Evolutionary conservation across 2,113 vertebrate genomes (phyloP).

Genomic region (Hiodon tergisus): DNA sequence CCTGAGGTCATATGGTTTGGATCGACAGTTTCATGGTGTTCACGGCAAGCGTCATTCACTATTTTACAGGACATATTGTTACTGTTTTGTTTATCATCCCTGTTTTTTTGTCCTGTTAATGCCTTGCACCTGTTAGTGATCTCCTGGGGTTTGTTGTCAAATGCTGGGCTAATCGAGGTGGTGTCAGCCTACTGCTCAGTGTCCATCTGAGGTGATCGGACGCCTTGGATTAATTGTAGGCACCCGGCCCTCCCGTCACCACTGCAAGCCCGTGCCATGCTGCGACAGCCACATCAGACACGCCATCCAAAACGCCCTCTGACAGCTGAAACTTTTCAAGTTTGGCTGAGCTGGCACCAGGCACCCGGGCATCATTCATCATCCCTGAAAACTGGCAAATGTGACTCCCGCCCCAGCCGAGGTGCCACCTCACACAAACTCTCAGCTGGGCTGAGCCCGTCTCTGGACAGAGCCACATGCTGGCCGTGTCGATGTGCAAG

Average conservation of each 20-base stretch:
- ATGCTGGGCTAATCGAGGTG: constrained; percentile 41
- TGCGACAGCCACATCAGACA: constrained; percentile 46
- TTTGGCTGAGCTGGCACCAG: constrained; percentile 47
- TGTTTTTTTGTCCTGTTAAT: constrained; percentile 36
- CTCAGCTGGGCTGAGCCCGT: constrained; percentile 35
- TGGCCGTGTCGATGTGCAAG: background rate
- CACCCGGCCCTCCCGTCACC: constrained; percentile 35
- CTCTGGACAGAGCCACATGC: no score
- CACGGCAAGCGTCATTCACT: background rate
- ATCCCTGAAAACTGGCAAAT: constrained; percentile 59
- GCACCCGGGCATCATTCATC: constrained; percentile 67
- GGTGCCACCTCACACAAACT: constrained; percentile 58
- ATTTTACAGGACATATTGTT: constrained; percentile 40
- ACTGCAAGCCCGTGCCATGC: constrained; percentile 22
- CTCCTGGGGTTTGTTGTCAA: constrained; percentile 41
- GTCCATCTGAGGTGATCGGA: constrained; percentile 50
- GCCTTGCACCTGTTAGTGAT: constrained; percentile 39
- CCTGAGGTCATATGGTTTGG: background rate
- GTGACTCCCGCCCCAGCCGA: constrained; percentile 53
- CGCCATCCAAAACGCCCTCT: constrained; percentile 53
- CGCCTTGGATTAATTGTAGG: constrained; percentile 60
- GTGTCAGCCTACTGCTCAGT: constrained; percentile 36
- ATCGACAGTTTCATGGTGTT: background rate
- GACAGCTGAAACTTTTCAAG: constrained; percentile 50
- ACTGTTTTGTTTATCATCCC: constrained; percentile 23